Conservation (phyloP, 2,113 vertebrate genomes). For the Chloropsis cyanopogon region DNA sequence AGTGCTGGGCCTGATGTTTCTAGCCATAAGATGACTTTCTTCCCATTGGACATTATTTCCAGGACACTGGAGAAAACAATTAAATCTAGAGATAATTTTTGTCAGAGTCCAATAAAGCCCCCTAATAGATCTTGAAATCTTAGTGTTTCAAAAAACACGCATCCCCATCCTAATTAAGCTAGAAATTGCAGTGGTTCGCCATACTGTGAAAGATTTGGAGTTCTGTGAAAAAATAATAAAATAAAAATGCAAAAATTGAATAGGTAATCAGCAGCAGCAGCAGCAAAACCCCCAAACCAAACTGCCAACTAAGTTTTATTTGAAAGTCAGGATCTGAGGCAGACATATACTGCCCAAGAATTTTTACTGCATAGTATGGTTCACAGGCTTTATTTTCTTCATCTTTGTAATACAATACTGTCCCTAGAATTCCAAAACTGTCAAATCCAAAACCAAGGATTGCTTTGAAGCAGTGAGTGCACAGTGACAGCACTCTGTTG, state of each 20-base stretch:
- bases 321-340: not conserved
- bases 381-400: not conserved
- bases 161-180: not conserved
- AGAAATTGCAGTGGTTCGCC: not conserved
- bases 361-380: not conserved
- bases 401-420: not conserved
- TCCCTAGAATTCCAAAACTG: not conserved
- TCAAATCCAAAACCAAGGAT: not conserved
- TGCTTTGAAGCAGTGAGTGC: not conserved
- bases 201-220: not conserved
- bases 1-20: not conserved
- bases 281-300: not conserved
- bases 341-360: not conserved
- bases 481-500: not conserved
- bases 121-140: not conserved
- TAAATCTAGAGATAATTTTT: not conserved
- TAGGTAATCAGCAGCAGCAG: not conserved
- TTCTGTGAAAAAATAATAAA: not conserved
- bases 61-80: not conserved
- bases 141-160: not conserved
- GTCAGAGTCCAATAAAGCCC: not conserved
- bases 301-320: not conserved
- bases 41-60: not conserved
- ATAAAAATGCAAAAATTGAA: not conserved
- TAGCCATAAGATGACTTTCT: not conserved